These are phyloP conservation scores for Galagoides demidoff DNA, from an alignment of 2,797 vertebrate genomes.

Conservation along the genomic window DNA sequence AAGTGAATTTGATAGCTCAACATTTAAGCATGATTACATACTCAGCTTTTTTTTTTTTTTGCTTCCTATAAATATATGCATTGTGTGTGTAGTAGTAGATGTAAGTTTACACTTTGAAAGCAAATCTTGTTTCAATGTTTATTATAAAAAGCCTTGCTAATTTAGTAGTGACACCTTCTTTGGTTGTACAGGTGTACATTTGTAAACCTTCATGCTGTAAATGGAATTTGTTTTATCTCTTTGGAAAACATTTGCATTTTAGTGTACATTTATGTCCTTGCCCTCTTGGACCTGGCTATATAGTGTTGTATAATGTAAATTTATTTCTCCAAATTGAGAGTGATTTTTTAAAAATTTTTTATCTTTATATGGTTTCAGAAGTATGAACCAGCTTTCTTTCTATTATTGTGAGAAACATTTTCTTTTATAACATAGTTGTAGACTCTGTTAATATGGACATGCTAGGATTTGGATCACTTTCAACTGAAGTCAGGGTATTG, in stretches of 20 bases:
- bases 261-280: constrained; percentile 97
- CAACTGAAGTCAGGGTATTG: constrained; percentile 88
- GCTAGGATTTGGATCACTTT: constrained; percentile 89
- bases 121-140: constrained; percentile 93
- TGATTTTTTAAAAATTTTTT: constrained; percentile 94
- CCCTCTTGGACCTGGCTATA: constrained; percentile 94
- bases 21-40: constrained; percentile 94
- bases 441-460: constrained; percentile 94
- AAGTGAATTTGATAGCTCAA: constrained; percentile 90
- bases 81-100: constrained; percentile 97
- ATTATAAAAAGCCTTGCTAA: constrained; percentile 97
- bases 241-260: constrained; percentile 95
- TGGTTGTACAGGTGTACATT: constrained; percentile 99
- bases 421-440: constrained; percentile 95
- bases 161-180: constrained; percentile 97
- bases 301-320: constrained; percentile 99
- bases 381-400: constrained; percentile 93
- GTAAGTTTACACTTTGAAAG: constrained; percentile 96
- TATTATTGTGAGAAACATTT: constrained; percentile 94
- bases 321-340: constrained; percentile 95
- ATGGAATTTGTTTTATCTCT: constrained; percentile 98
- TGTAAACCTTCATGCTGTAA: constrained; percentile 99
- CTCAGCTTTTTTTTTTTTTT: constrained; percentile 88
- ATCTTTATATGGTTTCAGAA: constrained; percentile 95
- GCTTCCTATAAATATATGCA: constrained; percentile 97